A percentile compares a stretch with the other conserved stretches of the same genome.
These are phyloP conservation scores for Potamilus streckersoni DNA, from an alignment of 1,140 invertebrate genomes.

Conservation along the genomic window DNA sequence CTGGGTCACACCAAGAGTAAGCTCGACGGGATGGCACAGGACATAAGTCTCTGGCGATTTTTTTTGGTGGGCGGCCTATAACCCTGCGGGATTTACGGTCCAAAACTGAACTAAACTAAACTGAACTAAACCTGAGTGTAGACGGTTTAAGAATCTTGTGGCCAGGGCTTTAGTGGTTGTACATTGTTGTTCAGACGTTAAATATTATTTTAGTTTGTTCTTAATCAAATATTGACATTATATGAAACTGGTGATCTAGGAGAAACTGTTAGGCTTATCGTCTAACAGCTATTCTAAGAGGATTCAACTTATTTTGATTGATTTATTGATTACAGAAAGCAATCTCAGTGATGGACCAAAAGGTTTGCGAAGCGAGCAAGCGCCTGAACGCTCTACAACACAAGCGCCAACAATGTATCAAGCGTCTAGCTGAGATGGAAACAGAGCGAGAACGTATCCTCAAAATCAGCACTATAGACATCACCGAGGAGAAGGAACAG, in stretches of 20 bases:
- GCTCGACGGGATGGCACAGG: no score
- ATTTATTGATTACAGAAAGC: constrained; percentile 33
- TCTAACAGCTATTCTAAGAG: background rate
- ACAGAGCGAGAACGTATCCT: constrained; percentile 20
- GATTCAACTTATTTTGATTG: background rate
- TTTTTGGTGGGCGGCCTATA: no score
- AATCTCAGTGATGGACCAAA: constrained; percentile 42
- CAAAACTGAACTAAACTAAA: no score
- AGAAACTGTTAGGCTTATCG: background rate
- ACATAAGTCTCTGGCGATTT: no score
- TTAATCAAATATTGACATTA: background rate
- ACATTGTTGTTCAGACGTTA: background rate
- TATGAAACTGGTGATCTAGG: background rate
- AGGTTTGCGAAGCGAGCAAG: constrained; percentile 41
- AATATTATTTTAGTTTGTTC: background rate
- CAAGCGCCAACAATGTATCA: constrained; percentile 23
- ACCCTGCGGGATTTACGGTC: no score
- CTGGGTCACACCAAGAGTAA: no score
- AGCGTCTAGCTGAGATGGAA: constrained; percentile 26
- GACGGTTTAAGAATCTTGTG: no score
- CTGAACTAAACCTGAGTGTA: no score
- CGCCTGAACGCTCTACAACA: constrained; percentile 33
- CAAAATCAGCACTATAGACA: constrained; percentile 23
- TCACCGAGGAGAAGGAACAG: constrained; percentile 22
- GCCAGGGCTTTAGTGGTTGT: no score